phyloP scores from a whole-genome alignment of 1,140 invertebrate species.

The Metopolophium dirhodum region DNA sequence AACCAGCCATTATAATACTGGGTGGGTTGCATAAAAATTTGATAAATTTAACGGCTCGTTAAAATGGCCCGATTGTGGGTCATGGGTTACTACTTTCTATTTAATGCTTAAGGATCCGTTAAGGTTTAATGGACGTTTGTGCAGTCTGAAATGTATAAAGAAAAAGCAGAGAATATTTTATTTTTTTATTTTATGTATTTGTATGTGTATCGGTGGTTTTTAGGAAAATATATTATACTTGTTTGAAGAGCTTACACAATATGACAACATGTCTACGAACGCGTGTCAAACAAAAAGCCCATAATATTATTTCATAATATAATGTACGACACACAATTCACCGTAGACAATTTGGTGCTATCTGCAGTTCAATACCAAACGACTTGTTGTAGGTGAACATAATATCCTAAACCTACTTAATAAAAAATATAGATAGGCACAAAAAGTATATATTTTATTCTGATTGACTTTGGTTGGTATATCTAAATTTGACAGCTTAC shows the following conservation, averaged over 20 bases:
- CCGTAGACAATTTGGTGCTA: not conserved
- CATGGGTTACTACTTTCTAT: not conserved
- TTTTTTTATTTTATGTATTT: not conserved
- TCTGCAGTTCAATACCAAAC: not conserved
- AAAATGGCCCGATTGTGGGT: not conserved
- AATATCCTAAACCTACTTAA: not conserved
- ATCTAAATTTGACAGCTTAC: not conserved
- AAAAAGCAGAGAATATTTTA: not conserved
- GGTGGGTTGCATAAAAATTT: constrained; percentile 15
- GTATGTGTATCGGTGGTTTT: not conserved
- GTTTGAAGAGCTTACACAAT: not conserved
- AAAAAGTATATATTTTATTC: not conserved
- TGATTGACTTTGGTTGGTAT: not conserved
- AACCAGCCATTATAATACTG: not conserved
- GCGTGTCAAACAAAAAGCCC: not conserved
- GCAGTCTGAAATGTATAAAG: not conserved
- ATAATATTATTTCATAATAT: not conserved
- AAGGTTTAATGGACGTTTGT: constrained; percentile 3
- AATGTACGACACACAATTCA: not conserved
- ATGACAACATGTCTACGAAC: not conserved
- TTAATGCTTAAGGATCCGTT: constrained; percentile 8
- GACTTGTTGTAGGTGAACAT: not conserved
- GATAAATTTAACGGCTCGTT: constrained; percentile 10
- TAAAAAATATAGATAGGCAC: too few species aligned
- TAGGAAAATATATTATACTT: not conserved